A percentile compares a stretch with the other conserved stretches of the same genome.
Conservation (phyloP, 2,113 vertebrate genomes). For the Oreocharis arfaki region DNA sequence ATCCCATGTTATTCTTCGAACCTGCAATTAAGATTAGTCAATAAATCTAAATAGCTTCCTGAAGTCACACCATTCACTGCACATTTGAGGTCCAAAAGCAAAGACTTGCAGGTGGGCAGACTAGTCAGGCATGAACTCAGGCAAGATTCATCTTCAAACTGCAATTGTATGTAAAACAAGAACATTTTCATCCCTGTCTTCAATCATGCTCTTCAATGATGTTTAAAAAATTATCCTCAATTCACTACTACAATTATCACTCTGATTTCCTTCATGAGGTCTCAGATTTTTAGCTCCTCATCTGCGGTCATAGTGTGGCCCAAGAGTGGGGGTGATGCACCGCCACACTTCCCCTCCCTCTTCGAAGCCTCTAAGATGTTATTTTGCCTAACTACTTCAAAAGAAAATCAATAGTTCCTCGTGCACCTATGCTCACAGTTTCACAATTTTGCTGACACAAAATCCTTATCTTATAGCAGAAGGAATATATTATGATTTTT, state of each 20-base stretch:
- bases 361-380: background rate
- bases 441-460: background rate
- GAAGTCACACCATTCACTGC: background rate
- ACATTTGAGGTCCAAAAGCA: background rate
- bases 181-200: background rate
- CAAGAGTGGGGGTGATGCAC: background rate
- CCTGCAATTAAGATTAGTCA: background rate
- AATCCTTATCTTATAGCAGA: background rate
- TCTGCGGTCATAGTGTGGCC: background rate
- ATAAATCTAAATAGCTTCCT: background rate
- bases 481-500: background rate
- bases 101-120: background rate
- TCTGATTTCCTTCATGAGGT: background rate
- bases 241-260: background rate
- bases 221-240: background rate
- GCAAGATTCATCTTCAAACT: background rate
- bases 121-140: background rate
- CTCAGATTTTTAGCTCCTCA: background rate
- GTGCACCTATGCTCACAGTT: accelerated
- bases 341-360: background rate
- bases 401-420: background rate
- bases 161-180: background rate
- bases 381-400: background rate
- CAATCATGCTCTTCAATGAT: background rate
- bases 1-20: background rate